Percentiles rank a stretch among this genome's conserved stretches.
Conservation (phyloP, 2,797 vertebrate species). For the Prunella strophiata region DNA sequence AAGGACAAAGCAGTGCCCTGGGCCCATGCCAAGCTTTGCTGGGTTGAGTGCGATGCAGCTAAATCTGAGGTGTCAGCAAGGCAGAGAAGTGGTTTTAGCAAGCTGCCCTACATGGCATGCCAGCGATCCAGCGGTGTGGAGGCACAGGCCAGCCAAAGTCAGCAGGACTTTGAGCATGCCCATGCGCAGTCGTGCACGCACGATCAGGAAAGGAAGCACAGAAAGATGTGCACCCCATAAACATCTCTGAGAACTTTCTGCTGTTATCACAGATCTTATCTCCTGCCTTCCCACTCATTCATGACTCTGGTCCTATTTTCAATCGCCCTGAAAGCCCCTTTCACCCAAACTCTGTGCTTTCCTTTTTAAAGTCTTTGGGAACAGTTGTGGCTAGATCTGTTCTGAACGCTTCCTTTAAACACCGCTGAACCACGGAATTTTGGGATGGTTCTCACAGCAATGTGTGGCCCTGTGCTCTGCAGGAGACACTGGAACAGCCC, state of each 20-base stretch:
- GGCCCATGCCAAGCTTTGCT: not conserved
- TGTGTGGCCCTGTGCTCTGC: not conserved
- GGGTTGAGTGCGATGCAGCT: slow-evolving; percentile 27
- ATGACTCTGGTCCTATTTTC: not conserved
- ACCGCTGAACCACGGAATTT: not conserved
- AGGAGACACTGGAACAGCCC: not conserved
- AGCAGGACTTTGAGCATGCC: slow-evolving; percentile 14
- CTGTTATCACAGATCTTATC: slow-evolving; percentile 11
- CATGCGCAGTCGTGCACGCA: not conserved
- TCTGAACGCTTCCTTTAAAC: not conserved
- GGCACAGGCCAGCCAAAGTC: not conserved
- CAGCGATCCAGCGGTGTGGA: slow-evolving; percentile 10
- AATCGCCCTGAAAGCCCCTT: not conserved
- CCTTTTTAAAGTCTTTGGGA: not conserved
- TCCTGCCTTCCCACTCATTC: not conserved
- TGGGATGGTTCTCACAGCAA: not conserved
- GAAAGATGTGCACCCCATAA: not conserved
- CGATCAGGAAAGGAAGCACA: not conserved
- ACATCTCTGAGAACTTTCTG: not conserved
- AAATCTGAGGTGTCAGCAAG: not conserved
- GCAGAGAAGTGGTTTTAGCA: not conserved
- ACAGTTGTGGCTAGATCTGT: not conserved
- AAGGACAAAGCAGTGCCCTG: not conserved
- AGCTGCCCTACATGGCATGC: not conserved
- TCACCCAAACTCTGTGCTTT: not conserved